phyloP scores from a whole-genome alignment of 2,797 vertebrate genomes.

The Echeneis naucrates region DNA sequence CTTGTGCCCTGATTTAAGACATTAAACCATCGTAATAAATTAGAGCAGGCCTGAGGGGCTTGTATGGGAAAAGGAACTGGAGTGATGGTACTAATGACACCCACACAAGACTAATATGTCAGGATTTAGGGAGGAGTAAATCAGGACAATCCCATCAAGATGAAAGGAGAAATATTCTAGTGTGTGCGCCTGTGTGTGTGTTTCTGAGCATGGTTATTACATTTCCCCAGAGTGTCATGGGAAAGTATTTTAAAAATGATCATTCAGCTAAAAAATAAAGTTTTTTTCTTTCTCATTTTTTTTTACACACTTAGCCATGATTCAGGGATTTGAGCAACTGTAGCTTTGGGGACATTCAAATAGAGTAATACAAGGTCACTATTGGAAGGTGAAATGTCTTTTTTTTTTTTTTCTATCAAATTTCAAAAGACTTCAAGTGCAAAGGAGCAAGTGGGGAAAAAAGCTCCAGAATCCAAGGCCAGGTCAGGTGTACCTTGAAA shows the following conservation, averaged over 20 bases:
- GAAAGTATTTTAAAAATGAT: constrained; percentile 47
- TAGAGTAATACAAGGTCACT: constrained; percentile 48
- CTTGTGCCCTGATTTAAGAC: constrained; percentile 75
- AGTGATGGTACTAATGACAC: constrained; percentile 77
- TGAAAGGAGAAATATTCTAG: constrained; percentile 47
- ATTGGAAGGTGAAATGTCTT: constrained; percentile 29
- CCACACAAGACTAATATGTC: constrained; percentile 73
- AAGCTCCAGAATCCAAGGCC: constrained; percentile 32
- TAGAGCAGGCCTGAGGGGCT: constrained; percentile 68
- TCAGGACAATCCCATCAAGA: constrained; percentile 72
- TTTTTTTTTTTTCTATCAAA: constrained; percentile 35
- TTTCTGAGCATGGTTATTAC: constrained; percentile 31
- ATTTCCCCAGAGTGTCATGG: constrained; percentile 36
- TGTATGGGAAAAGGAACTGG: constrained; percentile 72
- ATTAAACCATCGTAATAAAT: constrained; percentile 82
- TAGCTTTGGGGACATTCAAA: constrained; percentile 49
- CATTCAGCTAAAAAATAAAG: constrained; percentile 37
- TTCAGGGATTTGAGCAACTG: constrained; percentile 50
- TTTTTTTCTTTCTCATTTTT: constrained; percentile 26
- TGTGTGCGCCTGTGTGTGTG: constrained; percentile 27
- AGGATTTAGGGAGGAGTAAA: constrained; percentile 74
- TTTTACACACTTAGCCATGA: constrained; percentile 47
- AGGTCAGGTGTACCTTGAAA: constrained; percentile 20
- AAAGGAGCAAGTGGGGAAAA: constrained; percentile 21
- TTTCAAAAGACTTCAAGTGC: constrained; percentile 15